Conservation (phyloP, 2,113 vertebrate species). For the Plestiodon gilberti region DNA sequence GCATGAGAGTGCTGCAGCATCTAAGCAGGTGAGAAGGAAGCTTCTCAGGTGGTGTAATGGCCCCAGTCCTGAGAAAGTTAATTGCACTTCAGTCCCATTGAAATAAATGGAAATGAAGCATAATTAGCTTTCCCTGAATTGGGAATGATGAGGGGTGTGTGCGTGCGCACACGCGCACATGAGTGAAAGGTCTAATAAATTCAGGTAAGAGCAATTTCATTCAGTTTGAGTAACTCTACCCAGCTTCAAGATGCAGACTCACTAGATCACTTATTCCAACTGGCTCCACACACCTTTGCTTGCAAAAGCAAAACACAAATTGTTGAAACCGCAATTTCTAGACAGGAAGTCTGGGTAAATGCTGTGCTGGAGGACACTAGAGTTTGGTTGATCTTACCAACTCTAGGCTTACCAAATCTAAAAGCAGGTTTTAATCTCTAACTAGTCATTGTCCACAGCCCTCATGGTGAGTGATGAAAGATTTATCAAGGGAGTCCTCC, state of each 20-base stretch:
- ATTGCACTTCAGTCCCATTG: not conserved
- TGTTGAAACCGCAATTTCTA: not conserved
- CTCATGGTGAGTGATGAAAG: not conserved
- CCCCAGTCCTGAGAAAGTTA: not conserved
- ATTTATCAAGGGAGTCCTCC: not conserved
- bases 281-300: not conserved
- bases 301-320: not conserved
- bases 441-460: not conserved
- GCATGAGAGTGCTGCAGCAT: not conserved
- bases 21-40: not conserved
- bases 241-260: not conserved
- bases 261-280: not conserved
- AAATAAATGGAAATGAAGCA: not conserved
- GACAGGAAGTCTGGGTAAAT: not conserved
- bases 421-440: not conserved
- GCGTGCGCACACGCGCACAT: too few species aligned
- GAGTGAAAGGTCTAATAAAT: not conserved
- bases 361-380: not conserved
- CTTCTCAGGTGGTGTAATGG: not conserved
- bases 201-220: not conserved
- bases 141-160: not conserved
- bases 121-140: not conserved
- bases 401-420: not conserved
- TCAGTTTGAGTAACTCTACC: not conserved
- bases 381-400: not conserved